phyloP scores from a whole-genome alignment of 2,888 invertebrate species.

The Pyrrhosoma nymphula region DNA sequence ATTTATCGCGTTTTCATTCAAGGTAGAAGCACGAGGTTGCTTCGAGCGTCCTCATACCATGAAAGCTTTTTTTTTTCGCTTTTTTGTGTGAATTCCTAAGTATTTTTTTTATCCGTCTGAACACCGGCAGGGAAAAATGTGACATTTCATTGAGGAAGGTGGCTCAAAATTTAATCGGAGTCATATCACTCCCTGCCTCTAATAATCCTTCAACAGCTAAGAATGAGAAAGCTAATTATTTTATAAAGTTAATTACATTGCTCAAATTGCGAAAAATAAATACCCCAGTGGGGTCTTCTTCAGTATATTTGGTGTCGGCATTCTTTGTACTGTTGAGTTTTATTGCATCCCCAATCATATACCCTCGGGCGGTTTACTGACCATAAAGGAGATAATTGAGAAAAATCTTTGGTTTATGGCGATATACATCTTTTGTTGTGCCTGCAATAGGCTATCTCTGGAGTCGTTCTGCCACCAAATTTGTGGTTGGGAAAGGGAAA shows the following conservation, averaged over 20 bases:
- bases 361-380: background rate
- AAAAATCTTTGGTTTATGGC: background rate
- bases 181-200: background rate
- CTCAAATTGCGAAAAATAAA: background rate
- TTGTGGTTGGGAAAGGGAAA: background rate
- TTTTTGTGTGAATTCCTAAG: too few species aligned
- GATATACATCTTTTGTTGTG: background rate
- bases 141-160: too few species aligned
- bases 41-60: too few species aligned
- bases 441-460: background rate
- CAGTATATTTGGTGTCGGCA: background rate
- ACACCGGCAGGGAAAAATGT: too few species aligned
- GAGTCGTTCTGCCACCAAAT: background rate
- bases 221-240: background rate
- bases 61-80: too few species aligned
- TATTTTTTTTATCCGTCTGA: too few species aligned
- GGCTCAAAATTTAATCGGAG: background rate
- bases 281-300: background rate
- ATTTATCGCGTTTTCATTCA: too few species aligned
- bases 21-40: too few species aligned
- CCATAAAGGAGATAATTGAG: background rate
- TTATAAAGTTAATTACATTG: background rate
- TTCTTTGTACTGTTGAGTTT: background rate
- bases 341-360: background rate
- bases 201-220: background rate